Evolutionary conservation across 1,140 invertebrate species (phyloP).

Genomic region (Oscheius sp.): DNA sequence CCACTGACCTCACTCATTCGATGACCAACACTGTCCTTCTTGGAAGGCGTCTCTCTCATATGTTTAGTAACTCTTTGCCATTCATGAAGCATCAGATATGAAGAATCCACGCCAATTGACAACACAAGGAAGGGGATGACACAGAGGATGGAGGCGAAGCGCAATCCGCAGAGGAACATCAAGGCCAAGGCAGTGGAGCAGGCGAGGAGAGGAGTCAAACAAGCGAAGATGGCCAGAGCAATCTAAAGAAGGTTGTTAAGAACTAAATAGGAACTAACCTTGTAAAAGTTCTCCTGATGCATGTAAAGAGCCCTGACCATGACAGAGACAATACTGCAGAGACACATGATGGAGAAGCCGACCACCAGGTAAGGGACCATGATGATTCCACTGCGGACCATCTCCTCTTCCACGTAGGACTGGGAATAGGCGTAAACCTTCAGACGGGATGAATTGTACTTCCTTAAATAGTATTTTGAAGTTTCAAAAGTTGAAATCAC

Average conservation of each 20-base stretch:
- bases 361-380: slow-evolving; percentile 54
- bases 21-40: slow-evolving; percentile 55
- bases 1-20: slow-evolving; percentile 36
- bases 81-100: slow-evolving; percentile 61
- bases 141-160: slow-evolving; percentile 58
- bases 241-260: slow-evolving; percentile 38
- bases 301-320: slow-evolving; percentile 54
- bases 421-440: slow-evolving; percentile 50
- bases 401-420: slow-evolving; percentile 58
- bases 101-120: slow-evolving; percentile 56
- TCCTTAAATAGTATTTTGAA: slow-evolving; percentile 23
- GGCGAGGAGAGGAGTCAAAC: slow-evolving; percentile 50
- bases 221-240: slow-evolving; percentile 49
- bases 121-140: slow-evolving; percentile 60
- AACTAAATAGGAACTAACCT: slow-evolving; percentile 32
- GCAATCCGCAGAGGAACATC: slow-evolving; percentile 53
- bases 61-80: slow-evolving; percentile 61
- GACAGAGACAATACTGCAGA: slow-evolving; percentile 49
- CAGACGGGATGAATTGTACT: slow-evolving; percentile 50
- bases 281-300: slow-evolving; percentile 54
- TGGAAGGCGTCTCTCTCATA: slow-evolving; percentile 49
- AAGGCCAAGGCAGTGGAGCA: slow-evolving; percentile 57
- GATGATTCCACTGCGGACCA: slow-evolving; percentile 57
- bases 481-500: slow-evolving; percentile 36
- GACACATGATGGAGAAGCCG: slow-evolving; percentile 56